Evolutionary conservation across 2,113 vertebrate genomes (phyloP), one percentile per base, ranked within the genome.

Genomic region (Amblyornis subalaris): DNA sequence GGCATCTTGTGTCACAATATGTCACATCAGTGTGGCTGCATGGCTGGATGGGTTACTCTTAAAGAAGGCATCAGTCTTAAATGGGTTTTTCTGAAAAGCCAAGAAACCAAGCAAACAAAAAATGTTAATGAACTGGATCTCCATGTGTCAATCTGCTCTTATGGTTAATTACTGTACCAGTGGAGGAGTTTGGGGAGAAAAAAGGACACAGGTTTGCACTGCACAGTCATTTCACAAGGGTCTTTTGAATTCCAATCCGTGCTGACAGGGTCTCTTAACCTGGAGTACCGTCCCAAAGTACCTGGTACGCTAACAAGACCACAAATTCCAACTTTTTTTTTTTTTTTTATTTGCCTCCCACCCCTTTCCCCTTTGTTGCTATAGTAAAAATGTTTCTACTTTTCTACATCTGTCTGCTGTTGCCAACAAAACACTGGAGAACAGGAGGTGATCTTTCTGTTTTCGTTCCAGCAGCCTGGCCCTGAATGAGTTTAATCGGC

Each of bases 401-500:
- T 94, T 95, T 96, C 89, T 97, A 84, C 84, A 92, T 96, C 91
- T 94, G 74, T 97, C 93, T 97, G 78, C 90, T 96, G 95, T 91
- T 96, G 94, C 94, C 94, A 97, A 95, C 95, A 96, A 97, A 97
- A 96, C 95, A 96, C 90, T 96, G 94, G 89, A 80, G 94, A 97
- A 95, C 95, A 96, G 88, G 95, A 96, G 92, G 94, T 94, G 94
- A 92, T 94, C 87, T 94, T 96, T 97, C 96, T 97, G 92, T 93
- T 96, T 97, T 97, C 94, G 88, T 95, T 96, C 95, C 88, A 87
- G 94, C 85, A 96, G 89, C 93, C 95, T 72, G 85, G 87, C 71
- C 94, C 86, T 95, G 90, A 97, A 96, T 97, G 95, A 96, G 94
- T 94, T 97, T 96, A 97, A 97, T 97, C 95, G 92, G 96, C 95